A percentile compares a stretch with the other conserved stretches of the same genome.
Conservation (phyloP, 1,140 invertebrate species). For the Diprion similis region DNA sequence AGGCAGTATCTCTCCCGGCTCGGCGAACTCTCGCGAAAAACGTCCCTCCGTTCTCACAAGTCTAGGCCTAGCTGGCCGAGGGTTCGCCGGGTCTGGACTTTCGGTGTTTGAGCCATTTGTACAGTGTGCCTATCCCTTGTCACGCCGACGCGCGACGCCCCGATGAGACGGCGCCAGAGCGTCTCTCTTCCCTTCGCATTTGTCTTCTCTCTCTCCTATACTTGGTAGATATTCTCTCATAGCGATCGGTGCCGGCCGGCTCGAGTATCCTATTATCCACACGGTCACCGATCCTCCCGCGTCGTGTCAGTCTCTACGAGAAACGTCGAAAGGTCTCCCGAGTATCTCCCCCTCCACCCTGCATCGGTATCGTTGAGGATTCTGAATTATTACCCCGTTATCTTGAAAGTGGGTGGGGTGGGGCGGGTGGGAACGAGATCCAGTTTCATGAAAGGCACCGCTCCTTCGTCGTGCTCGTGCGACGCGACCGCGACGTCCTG, state of each 20-base stretch:
- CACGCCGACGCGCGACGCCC: background rate
- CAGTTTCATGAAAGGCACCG: conserved; percentile 58
- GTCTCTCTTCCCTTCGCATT: background rate
- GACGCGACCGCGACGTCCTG: background rate
- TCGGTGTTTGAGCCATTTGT: background rate
- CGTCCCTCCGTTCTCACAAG: too few relatives aligned
- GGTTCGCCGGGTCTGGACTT: too few relatives aligned
- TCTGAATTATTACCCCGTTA: conserved; percentile 58
- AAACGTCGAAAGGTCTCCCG: background rate
- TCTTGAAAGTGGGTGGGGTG: conserved; percentile 43
- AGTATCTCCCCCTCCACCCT: conserved; percentile 25
- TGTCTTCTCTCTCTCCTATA: background rate
- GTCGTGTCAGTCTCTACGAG: background rate
- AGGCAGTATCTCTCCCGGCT: too few relatives aligned
- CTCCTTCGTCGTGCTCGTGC: conserved; percentile 21
- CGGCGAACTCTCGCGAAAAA: too few relatives aligned
- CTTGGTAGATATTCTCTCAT: background rate
- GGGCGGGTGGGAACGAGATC: conserved; percentile 42
- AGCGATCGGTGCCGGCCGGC: background rate
- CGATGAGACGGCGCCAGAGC: background rate
- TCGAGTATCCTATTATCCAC: background rate
- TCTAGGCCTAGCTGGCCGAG: too few relatives aligned
- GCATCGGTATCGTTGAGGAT: conserved; percentile 17
- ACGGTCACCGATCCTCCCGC: conserved; percentile 3
- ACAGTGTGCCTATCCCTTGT: background rate